These are phyloP conservation scores for Epizoanthus stellaris DNA, from an alignment of 92 coral and sea anemone species.

Conservation along the genomic window DNA sequence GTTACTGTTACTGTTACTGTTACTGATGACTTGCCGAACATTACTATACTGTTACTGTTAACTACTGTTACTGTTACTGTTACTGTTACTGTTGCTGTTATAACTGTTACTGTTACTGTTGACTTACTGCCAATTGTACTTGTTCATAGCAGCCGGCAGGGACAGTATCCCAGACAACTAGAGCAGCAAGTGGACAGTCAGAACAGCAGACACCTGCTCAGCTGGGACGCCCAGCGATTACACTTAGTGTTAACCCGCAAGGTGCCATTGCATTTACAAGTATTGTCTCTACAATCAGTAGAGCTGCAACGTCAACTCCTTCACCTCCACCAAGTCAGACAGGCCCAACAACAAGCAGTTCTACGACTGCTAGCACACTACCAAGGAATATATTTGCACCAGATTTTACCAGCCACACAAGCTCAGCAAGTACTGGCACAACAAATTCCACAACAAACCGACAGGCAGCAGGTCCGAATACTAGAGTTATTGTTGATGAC, in stretches of 20 bases:
- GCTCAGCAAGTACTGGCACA: conserved; percentile 46
- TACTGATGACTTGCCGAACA: no score
- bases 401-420: conserved; percentile 51
- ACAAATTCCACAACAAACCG: conserved; percentile 59
- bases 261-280: conserved; percentile 81
- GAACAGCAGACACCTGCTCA: conserved; percentile 16
- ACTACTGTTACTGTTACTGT: no score
- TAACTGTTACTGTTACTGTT: no score
- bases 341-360: conserved; percentile 32
- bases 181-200: conserved; percentile 11
- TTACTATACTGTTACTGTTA: no score
- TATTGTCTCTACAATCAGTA: conserved; percentile 71
- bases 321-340: conserved; percentile 53
- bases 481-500: conserved; percentile 77
- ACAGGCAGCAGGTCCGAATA: conserved; percentile 60
- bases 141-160: conserved; percentile 3
- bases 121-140: no score
- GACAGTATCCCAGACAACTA: conserved; percentile 11
- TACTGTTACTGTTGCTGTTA: no score
- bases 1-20: no score
- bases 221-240: conserved; percentile 29
- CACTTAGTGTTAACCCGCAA: conserved; percentile 81
- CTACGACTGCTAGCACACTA: conserved; percentile 36
- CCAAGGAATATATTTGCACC: conserved; percentile 46
- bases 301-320: conserved; percentile 44